Conservation (phyloP, 2,888 invertebrate genomes). For the Campoplex capitator region DNA sequence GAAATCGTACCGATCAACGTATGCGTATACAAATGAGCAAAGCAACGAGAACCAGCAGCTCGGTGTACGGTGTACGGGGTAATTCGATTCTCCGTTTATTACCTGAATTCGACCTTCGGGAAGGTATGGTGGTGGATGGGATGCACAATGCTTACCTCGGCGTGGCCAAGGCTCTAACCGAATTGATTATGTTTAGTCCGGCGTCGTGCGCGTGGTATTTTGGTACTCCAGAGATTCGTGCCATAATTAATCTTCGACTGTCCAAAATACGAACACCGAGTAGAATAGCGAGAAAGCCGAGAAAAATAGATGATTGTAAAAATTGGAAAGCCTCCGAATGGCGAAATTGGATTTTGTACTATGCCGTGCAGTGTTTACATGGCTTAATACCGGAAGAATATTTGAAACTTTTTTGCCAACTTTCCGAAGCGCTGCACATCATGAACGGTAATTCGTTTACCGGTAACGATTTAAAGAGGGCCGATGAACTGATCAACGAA, state of each 20-base stretch:
- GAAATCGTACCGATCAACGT: neutral
- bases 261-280: neutral
- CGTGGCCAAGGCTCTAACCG: constrained; percentile 16
- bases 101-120: neutral
- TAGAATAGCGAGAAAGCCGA: constrained; percentile 7
- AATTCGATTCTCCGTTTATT: neutral
- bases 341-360: constrained; percentile 10
- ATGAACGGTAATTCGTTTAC: neutral
- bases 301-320: neutral
- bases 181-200: neutral
- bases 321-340: constrained; percentile 19
- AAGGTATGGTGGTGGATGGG: constrained; percentile 13
- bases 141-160: constrained; percentile 54
- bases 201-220: neutral
- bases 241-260: neutral
- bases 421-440: neutral
- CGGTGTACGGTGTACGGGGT: neutral
- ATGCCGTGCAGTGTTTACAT: neutral
- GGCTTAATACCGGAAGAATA: neutral
- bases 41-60: neutral
- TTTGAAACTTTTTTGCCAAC: neutral
- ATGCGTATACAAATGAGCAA: constrained; percentile 9
- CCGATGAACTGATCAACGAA: neutral
- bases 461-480: neutral
- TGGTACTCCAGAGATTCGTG: neutral